Base-by-base conservation (phyloP, 2,888 invertebrate genomes). In the Drosophila testacea region DNA sequence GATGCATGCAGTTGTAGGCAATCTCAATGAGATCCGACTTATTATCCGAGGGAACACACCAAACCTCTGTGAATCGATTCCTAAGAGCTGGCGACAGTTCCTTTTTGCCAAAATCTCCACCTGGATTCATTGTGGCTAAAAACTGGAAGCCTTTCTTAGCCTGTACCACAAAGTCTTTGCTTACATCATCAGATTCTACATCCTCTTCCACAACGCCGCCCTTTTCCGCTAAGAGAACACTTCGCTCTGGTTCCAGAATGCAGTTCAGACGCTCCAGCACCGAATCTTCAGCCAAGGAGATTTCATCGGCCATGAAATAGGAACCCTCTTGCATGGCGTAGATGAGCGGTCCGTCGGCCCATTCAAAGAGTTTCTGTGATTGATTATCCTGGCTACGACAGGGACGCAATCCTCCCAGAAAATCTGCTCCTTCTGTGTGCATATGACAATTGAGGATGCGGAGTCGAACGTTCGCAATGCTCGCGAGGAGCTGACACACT, bases 81-180 rank as follows among this genome's bases (percentile, higher is more conserved):
- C 99, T 94, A 54, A 99, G 93, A 0, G 99, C 99, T 0, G 99
- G 99, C 0, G 99, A 99, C 9, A 99, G 93, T 94, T 99, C 99
- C 91, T 99, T 99, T 92, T 99, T 99, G 4, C 99, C 99, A 91
- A 97, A 99, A 94, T 99, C 99, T 0, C 99, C 99, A 10, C 99
- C 99, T 6, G 99, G 99, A 93, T 99, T 99, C 99, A 99, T 99
- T 0, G 99, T 99, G 2, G 98, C 98, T 65, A 99, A 94, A 88
- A 99, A 97, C 83, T 97, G 95, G 91, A 99, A 99, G 9, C 95
- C 94, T 6, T 94, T 91, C 62, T 96, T 96, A 0, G 95, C 94
- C 44, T 96, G 94, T 4, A 96, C 93, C 34, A 95, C 94, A 52
- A 94, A 93, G 32, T 94, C 94, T 69, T 92, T 90, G 4, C 90